Percentiles rank a stretch among this genome's conserved stretches.
These are phyloP conservation scores for Steinernema carpocapsae DNA, from an alignment of 2,888 invertebrate genomes.

Conservation along the genomic window DNA sequence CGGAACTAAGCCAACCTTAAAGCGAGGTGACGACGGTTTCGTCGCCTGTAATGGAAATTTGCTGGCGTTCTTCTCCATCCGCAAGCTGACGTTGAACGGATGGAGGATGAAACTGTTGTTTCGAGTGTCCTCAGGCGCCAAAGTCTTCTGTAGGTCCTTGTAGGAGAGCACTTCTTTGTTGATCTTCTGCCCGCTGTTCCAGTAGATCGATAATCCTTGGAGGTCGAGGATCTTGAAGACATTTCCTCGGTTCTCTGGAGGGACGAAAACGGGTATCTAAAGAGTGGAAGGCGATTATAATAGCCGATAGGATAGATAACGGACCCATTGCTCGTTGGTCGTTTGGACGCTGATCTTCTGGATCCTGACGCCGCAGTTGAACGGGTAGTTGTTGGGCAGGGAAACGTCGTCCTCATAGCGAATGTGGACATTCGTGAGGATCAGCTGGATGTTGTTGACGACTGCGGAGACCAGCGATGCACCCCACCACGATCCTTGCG, in stretches of 20 bases:
- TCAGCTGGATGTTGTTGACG: constrained; percentile 91
- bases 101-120: constrained; percentile 77
- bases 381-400: constrained; percentile 75
- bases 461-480: constrained; percentile 91
- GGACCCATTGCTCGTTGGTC: constrained; percentile 84
- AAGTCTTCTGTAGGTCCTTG: constrained; percentile 46
- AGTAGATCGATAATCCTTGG: constrained; percentile 86
- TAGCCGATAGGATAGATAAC: constrained; percentile 25
- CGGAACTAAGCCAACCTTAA: constrained; percentile 70
- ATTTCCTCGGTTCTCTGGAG: constrained; percentile 67
- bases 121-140: constrained; percentile 55
- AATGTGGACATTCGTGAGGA: constrained; percentile 90
- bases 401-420: constrained; percentile 88
- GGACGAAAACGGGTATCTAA: constrained; percentile 71
- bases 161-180: constrained; percentile 35
- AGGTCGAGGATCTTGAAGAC: constrained; percentile 86
- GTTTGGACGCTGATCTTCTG: constrained; percentile 88
- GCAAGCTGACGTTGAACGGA: constrained; percentile 85
- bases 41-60: constrained; percentile 83
- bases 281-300: constrained; percentile 11
- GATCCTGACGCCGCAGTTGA: constrained; percentile 87
- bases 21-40: constrained; percentile 77
- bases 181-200: constrained; percentile 75
- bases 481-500: constrained; percentile 75
- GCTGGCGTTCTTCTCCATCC: constrained; percentile 85